Conservation (phyloP, 2,888 invertebrate genomes). For the Parthenolecanium corni region DNA sequence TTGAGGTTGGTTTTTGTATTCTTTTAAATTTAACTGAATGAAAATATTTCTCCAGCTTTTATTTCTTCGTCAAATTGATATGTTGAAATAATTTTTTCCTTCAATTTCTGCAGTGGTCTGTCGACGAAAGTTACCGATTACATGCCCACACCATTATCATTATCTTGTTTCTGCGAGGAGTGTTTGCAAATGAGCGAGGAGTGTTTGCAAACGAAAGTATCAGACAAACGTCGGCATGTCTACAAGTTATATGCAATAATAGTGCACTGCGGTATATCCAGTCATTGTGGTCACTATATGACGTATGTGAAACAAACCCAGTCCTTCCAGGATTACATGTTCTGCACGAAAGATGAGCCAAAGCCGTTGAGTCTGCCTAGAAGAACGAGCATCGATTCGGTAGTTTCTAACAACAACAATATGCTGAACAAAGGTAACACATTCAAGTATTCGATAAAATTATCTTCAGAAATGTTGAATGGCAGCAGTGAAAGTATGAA, state of each 20-base stretch:
- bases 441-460: conserved; percentile 7
- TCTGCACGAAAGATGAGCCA: conserved; percentile 45
- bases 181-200: conserved; percentile 52
- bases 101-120: conserved; percentile 31
- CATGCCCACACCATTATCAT: conserved; percentile 70
- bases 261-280: conserved; percentile 78
- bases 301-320: conserved; percentile 62
- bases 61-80: neutral
- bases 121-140: conserved; percentile 79
- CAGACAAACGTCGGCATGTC: conserved; percentile 41
- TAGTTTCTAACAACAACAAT: conserved; percentile 29
- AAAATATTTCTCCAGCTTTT: neutral
- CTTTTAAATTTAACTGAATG: neutral
- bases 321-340: conserved; percentile 44
- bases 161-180: conserved; percentile 77
- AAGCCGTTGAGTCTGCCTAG: conserved; percentile 34
- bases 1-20: conserved; percentile 29
- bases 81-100: neutral
- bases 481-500: neutral
- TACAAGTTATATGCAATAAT: conserved; percentile 81
- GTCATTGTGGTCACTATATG: conserved; percentile 84
- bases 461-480: conserved; percentile 12
- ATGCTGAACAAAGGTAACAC: conserved; percentile 12
- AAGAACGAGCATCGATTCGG: conserved; percentile 34
- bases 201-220: too few relatives aligned